Evolutionary conservation across 1,140 invertebrate genomes (phyloP).

Genomic region (Bathynomus jamesi): DNA sequence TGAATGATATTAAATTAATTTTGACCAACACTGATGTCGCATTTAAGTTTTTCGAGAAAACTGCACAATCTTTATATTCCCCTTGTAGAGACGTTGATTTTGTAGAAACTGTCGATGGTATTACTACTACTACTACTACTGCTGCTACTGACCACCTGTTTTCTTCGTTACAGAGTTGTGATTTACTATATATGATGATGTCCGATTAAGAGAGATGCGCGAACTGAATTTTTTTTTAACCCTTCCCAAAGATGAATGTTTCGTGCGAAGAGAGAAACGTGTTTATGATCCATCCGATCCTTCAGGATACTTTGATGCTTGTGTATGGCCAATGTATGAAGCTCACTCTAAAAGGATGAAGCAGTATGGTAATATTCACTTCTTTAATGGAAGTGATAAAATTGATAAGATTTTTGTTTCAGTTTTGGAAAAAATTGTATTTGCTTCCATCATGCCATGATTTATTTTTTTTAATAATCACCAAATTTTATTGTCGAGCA

Average conservation of each 20-base stretch:
- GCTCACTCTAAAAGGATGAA: neutral
- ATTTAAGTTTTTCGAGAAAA: neutral
- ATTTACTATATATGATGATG: slow-evolving; percentile 63
- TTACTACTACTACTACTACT: too few relatives aligned
- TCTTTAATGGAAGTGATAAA: neutral
- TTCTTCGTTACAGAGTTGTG: slow-evolving; percentile 69
- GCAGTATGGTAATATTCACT: neutral
- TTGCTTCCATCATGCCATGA: too few relatives aligned
- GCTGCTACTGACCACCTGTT: slow-evolving; percentile 38
- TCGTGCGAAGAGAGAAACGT: slow-evolving; percentile 46
- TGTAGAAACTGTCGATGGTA: too few relatives aligned
- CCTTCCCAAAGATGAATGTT: slow-evolving; percentile 57
- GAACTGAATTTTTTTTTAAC: slow-evolving; percentile 64
- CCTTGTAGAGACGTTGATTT: neutral
- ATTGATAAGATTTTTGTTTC: neutral
- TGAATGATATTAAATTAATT: slow-evolving; percentile 47
- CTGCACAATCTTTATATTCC: neutral
- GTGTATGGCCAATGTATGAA: slow-evolving; percentile 66
- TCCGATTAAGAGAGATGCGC: slow-evolving; percentile 55
- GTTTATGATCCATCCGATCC: slow-evolving; percentile 67
- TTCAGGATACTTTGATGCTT: slow-evolving; percentile 65
- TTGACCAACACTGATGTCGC: slow-evolving; percentile 6
- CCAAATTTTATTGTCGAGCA: too few relatives aligned
- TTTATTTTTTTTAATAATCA: too few relatives aligned
- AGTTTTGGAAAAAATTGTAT: neutral